These are phyloP conservation scores for Periplaneta americana DNA, from an alignment of 1,140 invertebrate genomes.

Conservation along the genomic window DNA sequence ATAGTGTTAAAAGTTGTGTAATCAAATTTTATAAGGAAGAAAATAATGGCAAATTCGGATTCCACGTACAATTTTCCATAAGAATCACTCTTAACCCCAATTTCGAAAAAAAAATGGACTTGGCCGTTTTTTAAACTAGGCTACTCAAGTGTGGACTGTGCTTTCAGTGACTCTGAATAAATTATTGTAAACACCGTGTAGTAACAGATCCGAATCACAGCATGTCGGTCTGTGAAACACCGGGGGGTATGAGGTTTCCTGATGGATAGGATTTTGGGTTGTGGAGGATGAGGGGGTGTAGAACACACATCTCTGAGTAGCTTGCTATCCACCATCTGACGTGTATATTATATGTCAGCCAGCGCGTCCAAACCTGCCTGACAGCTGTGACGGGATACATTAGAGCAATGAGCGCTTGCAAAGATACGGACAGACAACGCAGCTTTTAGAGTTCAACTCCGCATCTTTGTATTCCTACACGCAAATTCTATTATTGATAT, in stretches of 20 bases:
- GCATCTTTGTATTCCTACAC: background rate
- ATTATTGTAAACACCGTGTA: background rate
- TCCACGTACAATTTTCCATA: too few relatives aligned
- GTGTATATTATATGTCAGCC: background rate
- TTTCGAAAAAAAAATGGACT: too few relatives aligned
- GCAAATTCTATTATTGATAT: background rate
- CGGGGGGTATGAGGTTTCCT: background rate
- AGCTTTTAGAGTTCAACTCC: background rate
- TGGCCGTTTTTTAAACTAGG: too few relatives aligned
- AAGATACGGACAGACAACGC: background rate
- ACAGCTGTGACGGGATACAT: background rate
- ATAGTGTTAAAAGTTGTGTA: too few relatives aligned
- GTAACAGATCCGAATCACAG: background rate
- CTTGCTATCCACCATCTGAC: background rate
- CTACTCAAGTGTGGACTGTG: too few relatives aligned
- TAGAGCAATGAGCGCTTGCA: background rate
- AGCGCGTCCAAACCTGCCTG: background rate
- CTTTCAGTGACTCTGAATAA: too few relatives aligned
- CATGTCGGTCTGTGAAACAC: background rate
- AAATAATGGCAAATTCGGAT: too few relatives aligned
- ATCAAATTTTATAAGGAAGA: too few relatives aligned
- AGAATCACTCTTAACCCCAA: too few relatives aligned
- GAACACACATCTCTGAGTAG: background rate
- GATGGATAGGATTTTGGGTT: background rate
- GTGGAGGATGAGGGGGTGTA: background rate